phyloP scores from a whole-genome alignment of 2,888 invertebrate genomes.

The Acrobeloides nanus region DNA sequence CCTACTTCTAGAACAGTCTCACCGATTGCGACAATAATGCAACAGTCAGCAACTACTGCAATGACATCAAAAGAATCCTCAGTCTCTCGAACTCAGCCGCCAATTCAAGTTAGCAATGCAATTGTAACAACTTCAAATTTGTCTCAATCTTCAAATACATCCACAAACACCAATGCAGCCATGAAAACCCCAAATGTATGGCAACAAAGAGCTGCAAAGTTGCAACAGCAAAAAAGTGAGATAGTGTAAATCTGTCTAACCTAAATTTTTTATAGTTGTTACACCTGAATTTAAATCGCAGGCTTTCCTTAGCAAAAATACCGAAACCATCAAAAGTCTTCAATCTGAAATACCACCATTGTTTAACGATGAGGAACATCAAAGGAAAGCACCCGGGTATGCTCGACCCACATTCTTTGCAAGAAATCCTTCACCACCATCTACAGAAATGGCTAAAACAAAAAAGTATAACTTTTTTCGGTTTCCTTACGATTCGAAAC shows the following conservation, averaged over 20 bases:
- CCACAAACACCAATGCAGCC: constrained; percentile 68
- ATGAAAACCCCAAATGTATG: constrained; percentile 72
- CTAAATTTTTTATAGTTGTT: too few relatives aligned
- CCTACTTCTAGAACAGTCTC: background rate
- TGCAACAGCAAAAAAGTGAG: too few relatives aligned
- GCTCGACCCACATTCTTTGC: too few relatives aligned
- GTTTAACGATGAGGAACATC: constrained; percentile 35
- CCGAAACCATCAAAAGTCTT: too few relatives aligned
- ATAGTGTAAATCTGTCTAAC: too few relatives aligned
- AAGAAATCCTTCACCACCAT: too few relatives aligned
- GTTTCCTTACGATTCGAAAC: too few relatives aligned
- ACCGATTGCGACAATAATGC: background rate
- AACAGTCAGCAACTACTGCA: background rate
- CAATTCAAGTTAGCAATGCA: constrained; percentile 8
- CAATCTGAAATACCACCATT: too few relatives aligned
- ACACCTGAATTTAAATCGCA: background rate
- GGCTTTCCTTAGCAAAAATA: background rate
- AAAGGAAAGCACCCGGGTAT: constrained; percentile 57
- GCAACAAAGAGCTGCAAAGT: constrained; percentile 64
- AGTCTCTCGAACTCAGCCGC: constrained; percentile 6
- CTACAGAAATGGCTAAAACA: too few relatives aligned
- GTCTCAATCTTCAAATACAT: constrained; percentile 52
- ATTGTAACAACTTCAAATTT: constrained; percentile 8
- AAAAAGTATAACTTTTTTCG: too few relatives aligned
- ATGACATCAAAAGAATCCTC: background rate